Conservation (phyloP, 2,113 vertebrate species). For the Haemorhous mexicanus region DNA sequence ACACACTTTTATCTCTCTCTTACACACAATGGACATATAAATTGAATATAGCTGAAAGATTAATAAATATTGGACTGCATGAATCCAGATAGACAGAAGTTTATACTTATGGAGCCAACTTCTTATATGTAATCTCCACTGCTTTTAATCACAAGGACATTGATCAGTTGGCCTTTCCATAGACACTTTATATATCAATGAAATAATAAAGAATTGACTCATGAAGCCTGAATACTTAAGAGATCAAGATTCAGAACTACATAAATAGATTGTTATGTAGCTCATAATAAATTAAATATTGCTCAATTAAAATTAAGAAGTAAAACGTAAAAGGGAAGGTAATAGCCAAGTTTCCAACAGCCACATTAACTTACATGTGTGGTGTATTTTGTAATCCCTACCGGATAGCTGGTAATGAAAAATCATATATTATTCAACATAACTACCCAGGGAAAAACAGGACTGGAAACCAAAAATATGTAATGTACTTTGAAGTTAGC, state of each 20-base stretch:
- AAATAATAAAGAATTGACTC: not conserved
- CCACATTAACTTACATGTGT: not conserved
- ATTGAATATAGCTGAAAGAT: not conserved
- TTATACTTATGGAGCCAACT: not conserved
- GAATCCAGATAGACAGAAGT: not conserved
- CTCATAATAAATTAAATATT: not conserved
- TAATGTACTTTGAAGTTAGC: not conserved
- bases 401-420: conserved; percentile 13
- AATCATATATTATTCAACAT: conserved; percentile 31
- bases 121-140: not conserved
- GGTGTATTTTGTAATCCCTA: not conserved
- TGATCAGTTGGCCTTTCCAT: not conserved
- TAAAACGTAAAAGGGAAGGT: not conserved
- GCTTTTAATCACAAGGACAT: not conserved
- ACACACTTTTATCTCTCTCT: not conserved
- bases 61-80: not conserved
- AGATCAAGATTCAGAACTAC: not conserved
- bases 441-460: not conserved
- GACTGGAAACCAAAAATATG: not conserved
- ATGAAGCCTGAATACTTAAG: not conserved
- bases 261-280: not conserved
- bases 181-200: not conserved
- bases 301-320: not conserved
- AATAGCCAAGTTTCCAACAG: not conserved
- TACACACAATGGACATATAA: not conserved